phyloP scores from a whole-genome alignment of 2,113 vertebrate species.

The Enhydra lutris region DNA sequence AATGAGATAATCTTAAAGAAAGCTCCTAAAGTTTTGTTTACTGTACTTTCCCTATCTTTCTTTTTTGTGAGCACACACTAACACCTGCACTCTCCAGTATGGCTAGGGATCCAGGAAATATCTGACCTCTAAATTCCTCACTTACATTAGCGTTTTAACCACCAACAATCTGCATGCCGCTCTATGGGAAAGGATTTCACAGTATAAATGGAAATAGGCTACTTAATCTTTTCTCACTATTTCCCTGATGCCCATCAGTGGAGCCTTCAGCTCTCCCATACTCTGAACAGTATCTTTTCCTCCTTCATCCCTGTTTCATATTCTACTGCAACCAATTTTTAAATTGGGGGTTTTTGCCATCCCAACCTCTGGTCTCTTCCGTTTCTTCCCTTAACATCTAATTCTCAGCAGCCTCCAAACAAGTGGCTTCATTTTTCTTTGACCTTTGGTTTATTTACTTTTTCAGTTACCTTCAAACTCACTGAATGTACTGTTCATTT shows the following conservation, averaged over 20 bases:
- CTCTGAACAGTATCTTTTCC: not conserved
- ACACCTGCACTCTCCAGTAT: not conserved
- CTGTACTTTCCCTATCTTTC: not conserved
- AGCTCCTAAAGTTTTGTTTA: not conserved
- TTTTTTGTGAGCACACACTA: not conserved
- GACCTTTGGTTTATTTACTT: not conserved
- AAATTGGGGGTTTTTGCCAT: not conserved
- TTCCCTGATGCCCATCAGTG: not conserved
- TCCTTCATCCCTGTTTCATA: not conserved
- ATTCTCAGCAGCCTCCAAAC: not conserved
- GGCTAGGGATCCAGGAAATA: not conserved
- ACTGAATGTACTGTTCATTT: not conserved
- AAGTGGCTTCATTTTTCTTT: not conserved
- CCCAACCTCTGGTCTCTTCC: not conserved
- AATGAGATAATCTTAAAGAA: not conserved
- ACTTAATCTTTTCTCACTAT: not conserved
- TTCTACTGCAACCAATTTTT: too few relatives aligned
- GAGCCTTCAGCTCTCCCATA: not conserved
- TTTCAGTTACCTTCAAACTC: not conserved
- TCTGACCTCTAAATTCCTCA: not conserved
- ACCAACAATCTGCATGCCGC: not conserved
- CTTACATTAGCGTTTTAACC: not conserved
- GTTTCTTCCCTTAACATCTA: not conserved
- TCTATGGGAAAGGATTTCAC: not conserved
- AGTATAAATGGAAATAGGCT: not conserved